These are phyloP conservation scores for Corythornis cristatus DNA, from an alignment of 2,113 vertebrate genomes.

Conservation along the genomic window DNA sequence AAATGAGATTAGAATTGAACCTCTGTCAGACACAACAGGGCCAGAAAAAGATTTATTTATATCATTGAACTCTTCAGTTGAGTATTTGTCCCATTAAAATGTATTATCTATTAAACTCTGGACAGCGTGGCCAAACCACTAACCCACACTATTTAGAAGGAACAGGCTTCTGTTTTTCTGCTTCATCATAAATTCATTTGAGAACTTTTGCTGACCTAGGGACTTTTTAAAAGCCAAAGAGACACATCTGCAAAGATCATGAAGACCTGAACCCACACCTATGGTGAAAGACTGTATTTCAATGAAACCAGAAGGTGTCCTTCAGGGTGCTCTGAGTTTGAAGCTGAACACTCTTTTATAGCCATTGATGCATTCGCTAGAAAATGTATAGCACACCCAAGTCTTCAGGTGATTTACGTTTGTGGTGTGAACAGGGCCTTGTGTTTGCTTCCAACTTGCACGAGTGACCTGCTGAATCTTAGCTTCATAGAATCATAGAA, in stretches of 20 bases:
- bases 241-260: background rate
- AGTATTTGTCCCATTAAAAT: constrained; percentile 47
- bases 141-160: background rate
- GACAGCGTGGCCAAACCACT: background rate
- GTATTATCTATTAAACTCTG: constrained; percentile 34
- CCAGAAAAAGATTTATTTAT: constrained; percentile 52
- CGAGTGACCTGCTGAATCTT: background rate
- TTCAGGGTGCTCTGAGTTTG: background rate
- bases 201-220: background rate
- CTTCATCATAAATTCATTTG: background rate
- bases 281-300: background rate
- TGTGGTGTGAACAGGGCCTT: background rate
- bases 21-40: constrained; percentile 34
- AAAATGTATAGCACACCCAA: background rate
- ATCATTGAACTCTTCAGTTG: background rate
- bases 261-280: background rate
- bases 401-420: background rate
- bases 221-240: background rate
- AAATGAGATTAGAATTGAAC: constrained; percentile 66
- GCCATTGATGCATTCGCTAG: background rate
- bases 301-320: background rate
- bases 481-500: background rate
- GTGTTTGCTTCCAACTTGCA: background rate
- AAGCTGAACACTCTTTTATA: background rate
- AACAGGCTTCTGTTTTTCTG: background rate